Conservation (phyloP, 1,140 invertebrate genomes). For the Ephestia elutella region DNA sequence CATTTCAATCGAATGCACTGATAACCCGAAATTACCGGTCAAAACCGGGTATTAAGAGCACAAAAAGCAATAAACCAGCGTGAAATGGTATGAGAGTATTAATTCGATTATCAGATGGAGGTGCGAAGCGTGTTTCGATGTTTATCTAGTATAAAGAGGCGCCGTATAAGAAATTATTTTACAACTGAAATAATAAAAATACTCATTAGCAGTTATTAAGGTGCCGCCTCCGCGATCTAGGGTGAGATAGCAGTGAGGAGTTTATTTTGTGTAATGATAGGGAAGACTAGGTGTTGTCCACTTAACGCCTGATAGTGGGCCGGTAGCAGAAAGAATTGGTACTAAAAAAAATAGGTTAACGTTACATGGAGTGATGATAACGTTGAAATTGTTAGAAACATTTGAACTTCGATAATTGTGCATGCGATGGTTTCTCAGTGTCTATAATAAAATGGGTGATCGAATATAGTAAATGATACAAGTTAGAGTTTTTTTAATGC, state of each 20-base stretch:
- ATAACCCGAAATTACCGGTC: conserved; percentile 64
- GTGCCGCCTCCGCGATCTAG: conserved; percentile 57
- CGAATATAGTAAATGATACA: no score
- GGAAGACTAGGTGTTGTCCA: conserved; percentile 35
- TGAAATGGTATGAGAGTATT: conserved; percentile 70
- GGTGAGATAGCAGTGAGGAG: conserved; percentile 55
- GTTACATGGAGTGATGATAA: no score
- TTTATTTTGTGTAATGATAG: conserved; percentile 61
- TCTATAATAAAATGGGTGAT: no score
- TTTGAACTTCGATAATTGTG: no score
- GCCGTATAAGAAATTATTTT: conserved; percentile 71
- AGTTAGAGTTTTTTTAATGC: no score
- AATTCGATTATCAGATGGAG: conserved; percentile 74
- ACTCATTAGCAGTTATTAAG: conserved; percentile 71
- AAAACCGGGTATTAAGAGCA: conserved; percentile 57
- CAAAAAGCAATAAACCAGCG: conserved; percentile 70
- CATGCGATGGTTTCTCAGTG: no score
- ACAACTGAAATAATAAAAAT: conserved; percentile 72
- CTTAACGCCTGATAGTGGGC: conserved; percentile 31
- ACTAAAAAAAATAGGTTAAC: neutral
- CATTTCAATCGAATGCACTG: conserved; percentile 60
- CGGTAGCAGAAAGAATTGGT: neutral
- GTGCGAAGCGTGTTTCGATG: conserved; percentile 72
- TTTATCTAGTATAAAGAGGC: conserved; percentile 73
- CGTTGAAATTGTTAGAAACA: no score